Conservation (phyloP, 2,888 invertebrate species). For the Zeuzera pyrina region DNA sequence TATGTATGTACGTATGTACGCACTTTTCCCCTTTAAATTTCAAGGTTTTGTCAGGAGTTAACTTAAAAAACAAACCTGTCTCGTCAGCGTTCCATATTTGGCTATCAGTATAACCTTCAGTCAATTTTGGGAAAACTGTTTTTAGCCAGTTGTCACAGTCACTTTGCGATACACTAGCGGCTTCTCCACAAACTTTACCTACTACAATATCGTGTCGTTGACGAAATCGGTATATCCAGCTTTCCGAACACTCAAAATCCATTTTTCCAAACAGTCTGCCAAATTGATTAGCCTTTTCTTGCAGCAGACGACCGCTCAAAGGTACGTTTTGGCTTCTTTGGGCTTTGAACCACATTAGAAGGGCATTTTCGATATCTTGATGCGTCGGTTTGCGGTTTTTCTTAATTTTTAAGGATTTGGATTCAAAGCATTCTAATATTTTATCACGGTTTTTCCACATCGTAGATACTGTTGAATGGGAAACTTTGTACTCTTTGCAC, state of each 20-base stretch:
- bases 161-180: slow-evolving; percentile 3
- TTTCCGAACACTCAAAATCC: slow-evolving; percentile 6
- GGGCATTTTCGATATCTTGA: slow-evolving; percentile 2
- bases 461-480: slow-evolving; percentile 11
- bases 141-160: slow-evolving; percentile 4
- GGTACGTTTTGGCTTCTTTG: neutral
- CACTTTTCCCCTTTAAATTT: slow-evolving; percentile 9
- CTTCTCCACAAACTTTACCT: slow-evolving; percentile 1
- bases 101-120: slow-evolving; percentile 4
- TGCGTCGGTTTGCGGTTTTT: slow-evolving; percentile 1
- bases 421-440: slow-evolving; percentile 2
- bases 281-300: slow-evolving; percentile 4
- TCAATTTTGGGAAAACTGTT: slow-evolving; percentile 7
- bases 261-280: slow-evolving; percentile 1
- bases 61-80: slow-evolving; percentile 18
- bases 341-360: slow-evolving; percentile 1
- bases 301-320: neutral
- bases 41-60: neutral
- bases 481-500: slow-evolving; percentile 9
- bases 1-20: no score
- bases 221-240: slow-evolving; percentile 9
- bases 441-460: slow-evolving; percentile 10
- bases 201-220: slow-evolving; percentile 6
- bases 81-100: slow-evolving; percentile 17
- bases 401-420: slow-evolving; percentile 6